Percentiles rank a stretch among this genome's conserved stretches.
These are phyloP conservation scores for Corythornis vintsioides DNA, from an alignment of 2,113 vertebrate genomes.

Conservation along the genomic window DNA sequence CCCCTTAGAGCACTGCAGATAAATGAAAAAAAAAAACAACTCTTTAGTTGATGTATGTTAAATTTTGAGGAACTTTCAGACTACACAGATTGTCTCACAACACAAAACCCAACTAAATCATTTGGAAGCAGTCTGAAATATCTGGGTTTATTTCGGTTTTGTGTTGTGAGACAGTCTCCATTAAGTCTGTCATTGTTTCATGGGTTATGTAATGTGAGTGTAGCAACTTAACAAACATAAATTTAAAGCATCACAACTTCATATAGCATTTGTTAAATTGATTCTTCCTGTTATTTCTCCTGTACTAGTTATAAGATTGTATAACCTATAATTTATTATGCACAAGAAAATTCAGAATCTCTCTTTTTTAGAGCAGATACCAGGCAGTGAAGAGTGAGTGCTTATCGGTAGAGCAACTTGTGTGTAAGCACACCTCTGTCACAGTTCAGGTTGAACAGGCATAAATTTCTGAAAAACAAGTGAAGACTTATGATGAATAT, in stretches of 20 bases:
- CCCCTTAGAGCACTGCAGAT: background rate
- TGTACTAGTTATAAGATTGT: background rate
- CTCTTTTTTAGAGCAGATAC: background rate
- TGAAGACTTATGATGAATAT: background rate
- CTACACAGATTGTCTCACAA: background rate
- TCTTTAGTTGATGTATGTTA: background rate
- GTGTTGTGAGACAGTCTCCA: background rate
- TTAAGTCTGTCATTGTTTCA: background rate
- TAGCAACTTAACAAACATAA: background rate
- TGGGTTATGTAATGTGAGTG: background rate
- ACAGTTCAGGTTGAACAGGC: background rate
- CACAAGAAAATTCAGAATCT: background rate
- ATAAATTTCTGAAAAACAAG: background rate
- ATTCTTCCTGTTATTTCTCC: background rate
- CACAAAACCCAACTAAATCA: no score
- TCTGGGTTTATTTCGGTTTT: background rate
- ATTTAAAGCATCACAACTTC: background rate
- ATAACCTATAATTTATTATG: background rate
- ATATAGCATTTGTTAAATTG: background rate
- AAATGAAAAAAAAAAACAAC: background rate
- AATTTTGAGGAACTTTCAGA: background rate
- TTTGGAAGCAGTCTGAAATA: no score
- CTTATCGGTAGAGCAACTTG: background rate
- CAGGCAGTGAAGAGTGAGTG: background rate
- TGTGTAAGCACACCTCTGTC: rapidly evolving